These are phyloP conservation scores for Phrynosoma platyrhinos DNA, from an alignment of 2,113 vertebrate species.

Conservation along the genomic window DNA sequence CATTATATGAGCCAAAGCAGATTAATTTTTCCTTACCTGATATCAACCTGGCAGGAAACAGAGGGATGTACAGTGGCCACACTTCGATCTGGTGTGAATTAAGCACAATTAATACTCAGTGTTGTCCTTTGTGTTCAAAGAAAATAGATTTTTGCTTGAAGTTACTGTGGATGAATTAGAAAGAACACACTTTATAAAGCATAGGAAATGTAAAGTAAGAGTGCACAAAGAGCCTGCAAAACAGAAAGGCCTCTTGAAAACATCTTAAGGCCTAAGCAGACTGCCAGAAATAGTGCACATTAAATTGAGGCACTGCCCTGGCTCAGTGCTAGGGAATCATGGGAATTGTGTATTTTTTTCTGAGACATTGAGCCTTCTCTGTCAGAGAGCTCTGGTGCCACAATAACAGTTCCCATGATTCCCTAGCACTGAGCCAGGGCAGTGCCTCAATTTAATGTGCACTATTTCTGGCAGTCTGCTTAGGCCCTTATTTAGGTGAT, in stretches of 20 bases:
- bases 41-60: background rate
- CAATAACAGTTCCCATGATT: no score
- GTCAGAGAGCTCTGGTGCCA: no score
- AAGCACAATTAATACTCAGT: background rate
- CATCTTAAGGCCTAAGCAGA: no score
- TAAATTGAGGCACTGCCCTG: no score
- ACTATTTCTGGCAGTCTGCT: no score
- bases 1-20: conserved; percentile 34
- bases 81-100: background rate
- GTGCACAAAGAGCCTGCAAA: background rate
- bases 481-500: background rate
- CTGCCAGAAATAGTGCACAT: no score
- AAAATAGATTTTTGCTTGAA: background rate
- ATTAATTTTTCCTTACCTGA: conserved; percentile 12
- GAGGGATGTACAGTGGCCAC: background rate
- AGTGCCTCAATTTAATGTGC: no score
- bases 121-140: background rate
- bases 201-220: background rate
- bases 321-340: no score
- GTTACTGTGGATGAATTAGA: background rate
- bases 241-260: background rate
- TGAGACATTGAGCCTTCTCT: no score
- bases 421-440: no score
- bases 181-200: background rate
- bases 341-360: no score